Base-by-base conservation (phyloP, 1,140 invertebrate species). In the Ylistrum balloti region DNA sequence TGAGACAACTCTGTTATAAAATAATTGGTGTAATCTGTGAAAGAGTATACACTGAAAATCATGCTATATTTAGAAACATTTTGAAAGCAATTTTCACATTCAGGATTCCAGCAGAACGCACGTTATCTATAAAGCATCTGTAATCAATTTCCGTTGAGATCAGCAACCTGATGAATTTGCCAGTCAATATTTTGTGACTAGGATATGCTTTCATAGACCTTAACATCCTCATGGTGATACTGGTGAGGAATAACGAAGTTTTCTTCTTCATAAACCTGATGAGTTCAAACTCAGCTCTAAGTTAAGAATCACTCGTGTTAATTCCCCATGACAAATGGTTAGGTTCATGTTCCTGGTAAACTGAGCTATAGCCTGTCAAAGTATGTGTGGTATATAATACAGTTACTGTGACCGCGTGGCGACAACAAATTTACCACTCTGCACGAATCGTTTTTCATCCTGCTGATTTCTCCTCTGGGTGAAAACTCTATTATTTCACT, bases 401-500 rank as follows among this genome's bases (percentile, higher is more conserved):
- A 0, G 22, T 74, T 74, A 28, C 17, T n/a, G 22, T 74, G 56
- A 28, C n/a, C n/a, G 28, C 28, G 56, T 11, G 56, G 56, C 28
- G 22, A 74, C 56, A 74, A 17, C n/a, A 74, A 3, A 1, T 74
- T n/a, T 74, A 74, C 56, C 56, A 28, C 15, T 1, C 2, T 74
- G n/a, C 56, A 74, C 22, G 3, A 20, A 74, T 74, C 56, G 56
- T 74, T 74, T 74, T n/a, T 74, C 56, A 28, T 74, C 56, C 22
- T 74, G 56, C 56, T 74, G 22, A 74, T 74, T 74, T 74, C 56
- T n/a, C 56, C 56, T 28, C n/a, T n/a, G n/a, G 56, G 56, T 74
- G 56, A 74, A 74, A 74, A 74, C 56, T n/a, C 56, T 28, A 74
- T 74, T 74, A 74, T 74, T 74, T 74, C 56, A 28, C 56, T 74